phyloP scores from a whole-genome alignment of 2,888 invertebrate species.

The Hypomecis atomaria region DNA sequence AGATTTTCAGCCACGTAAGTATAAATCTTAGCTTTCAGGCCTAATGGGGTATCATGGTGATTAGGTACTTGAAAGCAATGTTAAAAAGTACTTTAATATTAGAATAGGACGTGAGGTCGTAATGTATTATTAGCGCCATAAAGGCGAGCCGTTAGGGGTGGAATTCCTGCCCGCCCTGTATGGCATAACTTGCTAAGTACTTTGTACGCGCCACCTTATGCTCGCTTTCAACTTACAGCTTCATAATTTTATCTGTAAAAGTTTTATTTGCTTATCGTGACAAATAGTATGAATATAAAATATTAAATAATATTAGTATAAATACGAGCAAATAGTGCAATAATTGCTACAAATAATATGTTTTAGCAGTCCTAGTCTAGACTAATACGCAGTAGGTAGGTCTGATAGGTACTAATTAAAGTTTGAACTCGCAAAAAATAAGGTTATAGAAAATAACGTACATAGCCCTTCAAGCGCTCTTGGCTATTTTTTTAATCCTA shows the following conservation, averaged over 20 bases:
- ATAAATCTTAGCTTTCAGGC: background rate
- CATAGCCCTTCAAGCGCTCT: no score
- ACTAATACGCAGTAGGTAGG: no score
- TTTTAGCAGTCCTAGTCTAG: no score
- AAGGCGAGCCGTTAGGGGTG: conserved; percentile 48
- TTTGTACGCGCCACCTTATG: conserved; percentile 21
- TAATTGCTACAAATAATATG: no score
- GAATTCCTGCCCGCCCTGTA: conserved; percentile 28
- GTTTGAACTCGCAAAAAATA: no score
- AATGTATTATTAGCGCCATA: conserved; percentile 51
- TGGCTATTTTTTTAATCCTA: no score
- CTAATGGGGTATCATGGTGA: conserved; percentile 32
- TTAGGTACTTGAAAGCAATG: conserved; percentile 41
- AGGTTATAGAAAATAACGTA: no score
- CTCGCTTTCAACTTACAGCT: conserved; percentile 14
- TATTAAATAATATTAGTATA: no score
- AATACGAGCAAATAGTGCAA: no score
- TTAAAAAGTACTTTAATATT: conserved; percentile 48
- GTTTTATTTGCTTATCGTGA: background rate
- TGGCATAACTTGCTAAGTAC: conserved; percentile 29
- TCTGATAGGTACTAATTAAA: no score
- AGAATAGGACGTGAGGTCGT: conserved; percentile 46
- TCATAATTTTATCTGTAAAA: conserved; percentile 11
- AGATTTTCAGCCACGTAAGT: background rate
- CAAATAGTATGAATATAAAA: no score